Evolutionary conservation across 2,113 vertebrate genomes (phyloP).

Genomic region (Recurvirostra avosetta): DNA sequence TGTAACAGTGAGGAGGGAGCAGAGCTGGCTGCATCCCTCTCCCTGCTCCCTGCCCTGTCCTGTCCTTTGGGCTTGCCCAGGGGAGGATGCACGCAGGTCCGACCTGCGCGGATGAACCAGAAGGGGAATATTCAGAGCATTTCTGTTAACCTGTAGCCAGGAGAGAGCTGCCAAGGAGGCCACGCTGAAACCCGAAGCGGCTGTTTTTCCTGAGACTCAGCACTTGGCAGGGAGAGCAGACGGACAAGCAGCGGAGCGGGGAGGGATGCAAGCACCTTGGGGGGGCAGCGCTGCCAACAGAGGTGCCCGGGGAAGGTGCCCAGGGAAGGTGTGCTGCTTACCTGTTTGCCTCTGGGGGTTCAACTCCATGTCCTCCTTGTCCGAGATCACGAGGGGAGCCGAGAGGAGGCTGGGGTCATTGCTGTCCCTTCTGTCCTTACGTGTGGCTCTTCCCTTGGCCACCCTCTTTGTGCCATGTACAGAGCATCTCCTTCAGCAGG

Average conservation of each 20-base stretch:
- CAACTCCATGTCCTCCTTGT: background rate
- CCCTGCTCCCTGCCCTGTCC: background rate
- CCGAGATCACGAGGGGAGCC: background rate
- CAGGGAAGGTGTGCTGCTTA: slow-evolving; percentile 5
- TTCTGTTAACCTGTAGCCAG: slow-evolving; percentile 54
- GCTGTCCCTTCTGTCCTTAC: background rate
- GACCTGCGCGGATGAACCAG: background rate
- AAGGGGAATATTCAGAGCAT: background rate
- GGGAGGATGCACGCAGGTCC: background rate
- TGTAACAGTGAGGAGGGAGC: background rate
- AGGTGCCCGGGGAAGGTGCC: background rate
- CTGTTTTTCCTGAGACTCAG: slow-evolving; percentile 49
- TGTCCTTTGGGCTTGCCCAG: background rate
- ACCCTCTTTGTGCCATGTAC: background rate
- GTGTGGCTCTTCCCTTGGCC: background rate
- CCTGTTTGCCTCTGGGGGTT: slow-evolving; percentile 66
- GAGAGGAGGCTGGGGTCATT: background rate
- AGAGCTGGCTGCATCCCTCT: background rate
- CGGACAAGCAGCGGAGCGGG: background rate
- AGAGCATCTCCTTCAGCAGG: background rate
- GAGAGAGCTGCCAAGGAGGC: slow-evolving; percentile 39
- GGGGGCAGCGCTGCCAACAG: background rate
- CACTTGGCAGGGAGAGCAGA: slow-evolving; percentile 52
- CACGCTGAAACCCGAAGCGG: slow-evolving; percentile 28
- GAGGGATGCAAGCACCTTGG: background rate